A percentile compares a stretch with the other conserved stretches of the same genome.
Evolutionary conservation across 2,888 invertebrate species (phyloP).

Genomic region (Carcina quercana): DNA sequence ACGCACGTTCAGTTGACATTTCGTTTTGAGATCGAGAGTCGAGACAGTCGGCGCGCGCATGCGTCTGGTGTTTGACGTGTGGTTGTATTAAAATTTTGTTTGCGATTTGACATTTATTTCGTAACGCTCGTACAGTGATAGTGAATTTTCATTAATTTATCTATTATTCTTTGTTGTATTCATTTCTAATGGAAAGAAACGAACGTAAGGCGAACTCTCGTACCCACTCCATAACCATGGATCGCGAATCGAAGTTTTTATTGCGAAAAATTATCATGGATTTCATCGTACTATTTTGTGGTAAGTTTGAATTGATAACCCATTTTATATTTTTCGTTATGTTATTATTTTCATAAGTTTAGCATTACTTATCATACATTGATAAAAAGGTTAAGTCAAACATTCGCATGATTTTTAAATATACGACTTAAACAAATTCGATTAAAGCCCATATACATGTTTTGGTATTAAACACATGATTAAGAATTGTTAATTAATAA

Average conservation of each 20-base stretch:
- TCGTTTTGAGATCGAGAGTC: too few relatives aligned
- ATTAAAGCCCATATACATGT: too few relatives aligned
- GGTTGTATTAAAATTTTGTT: constrained; percentile 17
- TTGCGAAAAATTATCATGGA: constrained; percentile 80
- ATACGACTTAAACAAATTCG: too few relatives aligned
- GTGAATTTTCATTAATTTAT: constrained; percentile 25
- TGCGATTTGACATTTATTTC: constrained; percentile 41
- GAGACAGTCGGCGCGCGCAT: constrained; percentile 61
- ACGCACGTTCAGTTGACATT: constrained; percentile 6
- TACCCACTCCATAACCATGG: constrained; percentile 59
- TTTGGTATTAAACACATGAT: too few relatives aligned
- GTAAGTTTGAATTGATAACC: constrained; percentile 64
- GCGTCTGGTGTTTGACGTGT: constrained; percentile 52
- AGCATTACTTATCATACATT: too few relatives aligned
- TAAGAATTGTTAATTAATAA: too few relatives aligned
- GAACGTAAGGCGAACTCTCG: constrained; percentile 55
- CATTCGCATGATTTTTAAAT: too few relatives aligned
- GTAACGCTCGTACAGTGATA: constrained; percentile 37
- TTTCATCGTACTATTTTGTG: constrained; percentile 77
- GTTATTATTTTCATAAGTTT: too few relatives aligned
- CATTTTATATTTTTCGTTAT: too few relatives aligned
- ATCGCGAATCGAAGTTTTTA: constrained; percentile 72
- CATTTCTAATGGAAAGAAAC: constrained; percentile 53
- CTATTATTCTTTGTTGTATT: constrained; percentile 17
- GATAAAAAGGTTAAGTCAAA: too few relatives aligned